Conservation (phyloP, 2,797 vertebrate genomes). For the Crossoptilon crossoptilon region DNA sequence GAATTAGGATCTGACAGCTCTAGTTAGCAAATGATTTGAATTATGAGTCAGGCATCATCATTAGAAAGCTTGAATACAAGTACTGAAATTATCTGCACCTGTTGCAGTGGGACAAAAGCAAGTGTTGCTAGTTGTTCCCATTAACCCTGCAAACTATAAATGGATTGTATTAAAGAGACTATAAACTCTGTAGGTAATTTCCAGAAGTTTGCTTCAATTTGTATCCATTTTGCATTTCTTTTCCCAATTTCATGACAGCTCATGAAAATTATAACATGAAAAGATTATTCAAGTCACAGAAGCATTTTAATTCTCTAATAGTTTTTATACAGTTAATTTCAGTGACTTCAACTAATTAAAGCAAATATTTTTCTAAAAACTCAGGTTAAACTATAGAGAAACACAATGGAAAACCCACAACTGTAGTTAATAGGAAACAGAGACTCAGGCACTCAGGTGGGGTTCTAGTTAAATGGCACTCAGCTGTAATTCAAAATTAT, state of each 20-base stretch:
- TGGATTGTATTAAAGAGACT: neutral
- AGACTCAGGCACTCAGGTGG: neutral
- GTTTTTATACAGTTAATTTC: neutral
- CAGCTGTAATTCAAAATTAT: conserved; percentile 20
- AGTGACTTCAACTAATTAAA: neutral
- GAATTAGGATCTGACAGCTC: neutral
- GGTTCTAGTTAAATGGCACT: neutral
- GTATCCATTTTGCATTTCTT: neutral
- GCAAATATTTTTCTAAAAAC: neutral
- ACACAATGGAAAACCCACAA: neutral
- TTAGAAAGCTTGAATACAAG: neutral
- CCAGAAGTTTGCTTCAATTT: neutral
- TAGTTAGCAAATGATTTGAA: neutral
- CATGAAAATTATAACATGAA: neutral
- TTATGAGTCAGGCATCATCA: neutral
- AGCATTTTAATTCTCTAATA: neutral
- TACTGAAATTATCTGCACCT: neutral
- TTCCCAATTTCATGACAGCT: neutral
- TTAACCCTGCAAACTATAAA: neutral
- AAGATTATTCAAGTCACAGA: neutral
- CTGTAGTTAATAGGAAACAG: neutral
- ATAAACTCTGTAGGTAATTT: neutral
- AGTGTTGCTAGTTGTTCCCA: neutral
- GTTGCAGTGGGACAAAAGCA: neutral
- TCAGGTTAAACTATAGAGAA: neutral